Evolutionary conservation across 1,140 invertebrate genomes (phyloP).

Genomic region (Callitettix versicolor): DNA sequence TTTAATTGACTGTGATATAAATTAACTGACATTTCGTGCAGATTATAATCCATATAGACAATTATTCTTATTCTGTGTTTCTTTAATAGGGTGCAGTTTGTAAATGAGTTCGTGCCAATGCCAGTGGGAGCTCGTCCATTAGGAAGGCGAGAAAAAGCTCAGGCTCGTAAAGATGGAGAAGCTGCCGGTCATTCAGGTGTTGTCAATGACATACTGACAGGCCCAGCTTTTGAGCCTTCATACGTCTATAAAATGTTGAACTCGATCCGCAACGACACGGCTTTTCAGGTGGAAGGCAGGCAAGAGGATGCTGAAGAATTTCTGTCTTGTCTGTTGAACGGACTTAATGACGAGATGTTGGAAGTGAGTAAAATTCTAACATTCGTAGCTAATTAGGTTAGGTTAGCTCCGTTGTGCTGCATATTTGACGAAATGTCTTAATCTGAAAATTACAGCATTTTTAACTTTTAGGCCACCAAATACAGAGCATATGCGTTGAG

Average conservation of each 20-base stretch:
- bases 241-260: conserved; percentile 73
- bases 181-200: conserved; percentile 19
- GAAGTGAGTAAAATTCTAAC: conserved; percentile 49
- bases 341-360: conserved; percentile 91
- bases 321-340: conserved; percentile 81
- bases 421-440: too few relatives aligned
- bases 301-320: conserved; percentile 96
- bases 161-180: conserved; percentile 15
- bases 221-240: conserved; percentile 67
- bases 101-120: conserved; percentile 29
- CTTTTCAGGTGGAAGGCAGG: conserved; percentile 61
- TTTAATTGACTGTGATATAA: too few relatives aligned
- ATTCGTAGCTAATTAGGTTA: too few relatives aligned
- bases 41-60: too few relatives aligned
- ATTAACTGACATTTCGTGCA: too few relatives aligned
- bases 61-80: too few relatives aligned
- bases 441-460: too few relatives aligned
- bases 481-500: too few relatives aligned
- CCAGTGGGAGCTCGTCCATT: conserved; percentile 11
- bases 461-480: too few relatives aligned
- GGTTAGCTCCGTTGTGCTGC: too few relatives aligned
- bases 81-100: conserved; percentile 44
- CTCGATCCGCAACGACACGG: conserved; percentile 56
- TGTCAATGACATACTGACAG: conserved; percentile 27
- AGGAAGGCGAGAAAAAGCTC: conserved; percentile 20